These are phyloP conservation scores for Tragopan temminckii DNA, from an alignment of 2,797 vertebrate genomes.

Conservation along the genomic window DNA sequence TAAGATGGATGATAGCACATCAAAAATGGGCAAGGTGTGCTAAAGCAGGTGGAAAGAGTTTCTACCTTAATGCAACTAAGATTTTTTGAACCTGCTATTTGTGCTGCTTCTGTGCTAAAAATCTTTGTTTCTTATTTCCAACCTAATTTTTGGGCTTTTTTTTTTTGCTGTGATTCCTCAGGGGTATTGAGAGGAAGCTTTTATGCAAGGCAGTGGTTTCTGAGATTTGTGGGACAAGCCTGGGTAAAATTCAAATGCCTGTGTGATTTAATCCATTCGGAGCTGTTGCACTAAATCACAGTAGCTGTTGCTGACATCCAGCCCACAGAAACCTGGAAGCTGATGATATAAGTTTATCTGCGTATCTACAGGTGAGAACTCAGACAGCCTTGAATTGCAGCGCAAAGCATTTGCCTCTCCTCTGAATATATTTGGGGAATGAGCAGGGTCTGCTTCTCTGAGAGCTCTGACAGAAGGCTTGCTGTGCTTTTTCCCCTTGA, in stretches of 20 bases:
- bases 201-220: slow-evolving; percentile 81
- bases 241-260: slow-evolving; percentile 84
- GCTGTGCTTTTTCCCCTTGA: not conserved
- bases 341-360: slow-evolving; percentile 73
- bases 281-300: slow-evolving; percentile 82
- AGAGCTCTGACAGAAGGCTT: not conserved
- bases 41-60: not conserved
- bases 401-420: slow-evolving; percentile 48
- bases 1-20: not conserved
- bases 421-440: slow-evolving; percentile 59
- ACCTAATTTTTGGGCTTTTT: slow-evolving; percentile 53
- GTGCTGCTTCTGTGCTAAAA: not conserved
- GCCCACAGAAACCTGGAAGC: slow-evolving; percentile 77
- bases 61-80: not conserved
- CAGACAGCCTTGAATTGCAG: slow-evolving; percentile 66
- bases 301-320: slow-evolving; percentile 73
- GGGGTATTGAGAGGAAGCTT: slow-evolving; percentile 76
- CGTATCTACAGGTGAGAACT: slow-evolving; percentile 77
- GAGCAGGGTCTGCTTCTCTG: slow-evolving; percentile 26
- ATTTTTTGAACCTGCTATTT: not conserved
- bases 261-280: slow-evolving; percentile 83
- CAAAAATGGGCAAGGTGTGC: not conserved
- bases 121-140: slow-evolving; percentile 25
- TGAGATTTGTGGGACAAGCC: slow-evolving; percentile 83
- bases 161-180: slow-evolving; percentile 54